phyloP scores from a whole-genome alignment of 2,113 vertebrate genomes.

The Charina bottae region DNA sequence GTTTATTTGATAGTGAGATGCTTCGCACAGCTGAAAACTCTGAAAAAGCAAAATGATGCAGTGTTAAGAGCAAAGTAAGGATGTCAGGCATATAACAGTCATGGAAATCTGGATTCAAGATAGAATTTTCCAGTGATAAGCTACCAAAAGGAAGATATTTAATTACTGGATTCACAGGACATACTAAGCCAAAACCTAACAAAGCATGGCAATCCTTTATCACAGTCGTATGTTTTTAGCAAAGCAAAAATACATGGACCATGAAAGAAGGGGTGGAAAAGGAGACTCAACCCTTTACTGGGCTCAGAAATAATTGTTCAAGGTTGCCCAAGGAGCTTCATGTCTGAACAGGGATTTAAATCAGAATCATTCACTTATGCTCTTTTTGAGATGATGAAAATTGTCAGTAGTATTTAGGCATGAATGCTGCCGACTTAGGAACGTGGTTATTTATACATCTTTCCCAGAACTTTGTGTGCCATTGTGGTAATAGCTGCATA shows the following conservation, averaged over 20 bases:
- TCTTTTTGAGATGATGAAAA: background rate
- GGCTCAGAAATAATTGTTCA: background rate
- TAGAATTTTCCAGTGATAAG: background rate
- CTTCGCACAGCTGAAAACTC: too few species aligned
- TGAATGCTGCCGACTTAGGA: background rate
- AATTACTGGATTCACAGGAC: too few species aligned
- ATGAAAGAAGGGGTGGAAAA: too few species aligned
- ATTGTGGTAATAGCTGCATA: background rate
- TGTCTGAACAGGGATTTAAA: background rate
- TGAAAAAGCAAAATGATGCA: background rate
- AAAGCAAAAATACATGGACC: too few species aligned
- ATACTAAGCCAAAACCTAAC: too few species aligned
- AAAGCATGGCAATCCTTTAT: too few species aligned
- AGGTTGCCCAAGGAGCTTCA: background rate
- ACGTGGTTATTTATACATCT: background rate
- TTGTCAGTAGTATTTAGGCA: background rate
- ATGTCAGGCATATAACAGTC: background rate
- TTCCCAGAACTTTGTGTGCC: background rate
- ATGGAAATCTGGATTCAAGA: background rate
- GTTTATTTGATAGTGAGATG: too few species aligned
- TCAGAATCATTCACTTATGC: background rate
- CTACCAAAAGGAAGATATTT: background rate
- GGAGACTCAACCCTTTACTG: too few species aligned
- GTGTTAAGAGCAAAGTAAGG: background rate
- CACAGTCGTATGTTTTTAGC: too few species aligned